Evolutionary conservation across 2,888 invertebrate genomes (phyloP).

Genomic region (Lathronympha strigana): DNA sequence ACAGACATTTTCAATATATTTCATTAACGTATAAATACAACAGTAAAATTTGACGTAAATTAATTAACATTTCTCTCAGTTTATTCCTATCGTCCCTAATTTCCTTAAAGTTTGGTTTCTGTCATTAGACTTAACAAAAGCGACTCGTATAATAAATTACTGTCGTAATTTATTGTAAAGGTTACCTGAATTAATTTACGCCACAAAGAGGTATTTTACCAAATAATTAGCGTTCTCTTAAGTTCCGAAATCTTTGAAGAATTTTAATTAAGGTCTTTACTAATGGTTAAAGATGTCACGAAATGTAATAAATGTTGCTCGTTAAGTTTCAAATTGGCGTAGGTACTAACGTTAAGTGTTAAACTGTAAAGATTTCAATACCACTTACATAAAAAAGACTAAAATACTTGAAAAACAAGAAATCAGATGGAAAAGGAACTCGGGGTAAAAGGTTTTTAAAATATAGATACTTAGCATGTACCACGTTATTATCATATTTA

Average conservation of each 20-base stretch:
- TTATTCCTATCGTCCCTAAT: constrained; percentile 7
- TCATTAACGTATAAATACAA: not conserved
- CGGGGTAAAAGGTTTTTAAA: no score
- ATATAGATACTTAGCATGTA: no score
- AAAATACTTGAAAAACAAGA: no score
- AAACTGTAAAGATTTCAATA: no score
- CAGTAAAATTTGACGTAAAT: not conserved
- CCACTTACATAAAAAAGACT: no score
- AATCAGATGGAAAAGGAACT: no score
- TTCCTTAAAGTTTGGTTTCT: constrained; percentile 23
- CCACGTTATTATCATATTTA: no score
- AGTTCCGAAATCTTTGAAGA: not conserved
- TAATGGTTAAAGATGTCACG: not conserved
- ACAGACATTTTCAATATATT: not conserved
- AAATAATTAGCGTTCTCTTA: constrained; percentile 20
- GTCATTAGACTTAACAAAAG: constrained; percentile 30
- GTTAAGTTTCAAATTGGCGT: no score
- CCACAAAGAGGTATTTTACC: constrained; percentile 21
- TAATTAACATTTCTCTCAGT: constrained; percentile 13
- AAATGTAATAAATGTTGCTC: not conserved
- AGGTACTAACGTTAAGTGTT: no score
- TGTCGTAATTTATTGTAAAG: constrained; percentile 25
- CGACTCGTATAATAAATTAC: constrained; percentile 33
- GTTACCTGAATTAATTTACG: constrained; percentile 24
- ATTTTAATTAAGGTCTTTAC: not conserved